Base-by-base conservation (phyloP, 2,888 invertebrate species). In the Rhagium mordax region DNA sequence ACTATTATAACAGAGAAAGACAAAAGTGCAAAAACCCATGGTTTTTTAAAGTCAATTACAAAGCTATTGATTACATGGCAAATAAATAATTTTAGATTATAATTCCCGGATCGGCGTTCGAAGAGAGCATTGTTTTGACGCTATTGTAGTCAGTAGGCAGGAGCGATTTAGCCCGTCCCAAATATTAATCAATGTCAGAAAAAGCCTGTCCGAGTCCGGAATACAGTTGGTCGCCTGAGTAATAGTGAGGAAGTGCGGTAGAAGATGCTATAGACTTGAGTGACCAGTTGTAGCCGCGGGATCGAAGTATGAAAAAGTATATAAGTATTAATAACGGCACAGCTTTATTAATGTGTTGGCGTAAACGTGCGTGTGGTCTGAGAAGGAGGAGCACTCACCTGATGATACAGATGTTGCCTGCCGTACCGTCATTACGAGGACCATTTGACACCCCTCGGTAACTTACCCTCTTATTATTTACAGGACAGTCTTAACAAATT, bases 161-260 rank as follows among this genome's bases (percentile, higher is more conserved):
- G 84, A 85, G 85, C 83, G 83, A 82, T 80, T 79, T 79, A 77
- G 84, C 81, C 82, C 84, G 81, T 82, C 85, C 84, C 85, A 86
- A 86, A 86, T 86, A 86, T 86, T 86, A 86, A 86, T 86, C 86
- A 86, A 86, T 84, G 86, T 86, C 86, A 86, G 78, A 83, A 83
- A 82, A 84, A 80, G 80, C 80, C 78, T 79, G 81, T 79, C 81
- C 81, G 79, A 78, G 81, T 81, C 76, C 81, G 82, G 80, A 81
- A 79, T 80, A 78, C 83, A 84, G 78, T 74, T 70, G 81, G 20
- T 78, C 85, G 80, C 48, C 24, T n/a, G 8, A 59, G 53, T 8
- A 5, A 3, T 55, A 15, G 4, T 2, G 47, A 10, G 1, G 3
- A n/a, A 29, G 8, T 8, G 16, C 67, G 41, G 29, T 24, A 4